Evolutionary conservation across 2,113 vertebrate genomes (phyloP).

Genomic region (Apodemus speciosus): DNA sequence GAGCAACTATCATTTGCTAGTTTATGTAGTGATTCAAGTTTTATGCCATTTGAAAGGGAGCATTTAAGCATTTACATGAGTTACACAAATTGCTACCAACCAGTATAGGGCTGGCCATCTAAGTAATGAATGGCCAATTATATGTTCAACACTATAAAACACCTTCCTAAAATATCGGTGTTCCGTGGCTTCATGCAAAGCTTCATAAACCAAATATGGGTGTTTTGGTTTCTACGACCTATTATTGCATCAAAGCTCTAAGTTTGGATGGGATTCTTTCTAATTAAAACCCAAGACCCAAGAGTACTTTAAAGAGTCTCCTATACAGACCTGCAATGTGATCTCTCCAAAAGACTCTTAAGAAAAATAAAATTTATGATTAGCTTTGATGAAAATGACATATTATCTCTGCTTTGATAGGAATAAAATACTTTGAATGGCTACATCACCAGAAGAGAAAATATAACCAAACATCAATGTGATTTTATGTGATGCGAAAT

Average conservation of each 20-base stretch:
- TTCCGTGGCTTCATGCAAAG: conserved; percentile 54
- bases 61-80: conserved; percentile 60
- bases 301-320: conserved; percentile 58
- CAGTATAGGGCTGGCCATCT: conserved; percentile 46
- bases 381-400: conserved; percentile 79
- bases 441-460: conserved; percentile 75
- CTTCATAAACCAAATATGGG: conserved; percentile 52
- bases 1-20: conserved; percentile 69
- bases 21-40: conserved; percentile 46
- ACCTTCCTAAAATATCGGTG: conserved; percentile 62
- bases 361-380: conserved; percentile 74
- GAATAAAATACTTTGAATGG: conserved; percentile 74
- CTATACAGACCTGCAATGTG: conserved; percentile 20
- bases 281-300: conserved; percentile 76
- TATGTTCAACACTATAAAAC: conserved; percentile 51
- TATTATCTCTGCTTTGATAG: conserved; percentile 70
- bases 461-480: conserved; percentile 70
- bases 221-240: conserved; percentile 56
- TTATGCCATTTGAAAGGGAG: conserved; percentile 64
- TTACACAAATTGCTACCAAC: conserved; percentile 59
- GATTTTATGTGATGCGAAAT: conserved; percentile 72
- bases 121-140: conserved; percentile 73
- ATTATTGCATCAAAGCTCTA: not conserved
- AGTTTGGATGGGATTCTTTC: conserved; percentile 62
- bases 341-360: conserved; percentile 63